Percentiles rank a stretch among this genome's conserved stretches.
Conservation (phyloP, 1,140 invertebrate species). For the Drosophila mayri region DNA sequence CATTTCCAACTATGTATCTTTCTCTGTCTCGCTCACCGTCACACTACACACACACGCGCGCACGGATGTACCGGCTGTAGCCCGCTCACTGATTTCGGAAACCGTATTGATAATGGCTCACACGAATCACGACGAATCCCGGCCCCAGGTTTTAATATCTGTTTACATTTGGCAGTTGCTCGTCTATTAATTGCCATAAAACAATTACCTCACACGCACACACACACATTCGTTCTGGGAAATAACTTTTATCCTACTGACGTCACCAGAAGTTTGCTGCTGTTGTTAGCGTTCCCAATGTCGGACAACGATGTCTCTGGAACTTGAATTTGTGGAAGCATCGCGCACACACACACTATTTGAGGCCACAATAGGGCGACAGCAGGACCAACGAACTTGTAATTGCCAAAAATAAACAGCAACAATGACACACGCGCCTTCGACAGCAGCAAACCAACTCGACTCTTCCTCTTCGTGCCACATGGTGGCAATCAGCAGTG, state of each 20-base stretch:
- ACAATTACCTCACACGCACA: neutral
- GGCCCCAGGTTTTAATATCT: slow-evolving; percentile 15
- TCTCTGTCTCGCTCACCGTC: neutral
- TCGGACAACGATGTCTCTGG: slow-evolving; percentile 33
- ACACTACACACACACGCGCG: neutral
- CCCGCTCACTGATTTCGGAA: slow-evolving; percentile 16
- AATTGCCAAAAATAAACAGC: slow-evolving; percentile 65
- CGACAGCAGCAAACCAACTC: neutral
- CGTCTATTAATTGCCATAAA: slow-evolving; percentile 5
- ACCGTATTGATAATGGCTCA: slow-evolving; percentile 18
- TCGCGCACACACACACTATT: slow-evolving; percentile 1
- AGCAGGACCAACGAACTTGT: slow-evolving; percentile 56
- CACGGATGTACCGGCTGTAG: slow-evolving; percentile 19
- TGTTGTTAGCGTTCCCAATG: slow-evolving; percentile 16
- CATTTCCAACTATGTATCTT: neutral
- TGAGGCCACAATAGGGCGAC: slow-evolving; percentile 15
- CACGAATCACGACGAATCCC: slow-evolving; percentile 5
- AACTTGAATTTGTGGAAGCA: slow-evolving; percentile 12
- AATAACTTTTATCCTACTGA: slow-evolving; percentile 23
- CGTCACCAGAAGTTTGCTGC: slow-evolving; percentile 31
- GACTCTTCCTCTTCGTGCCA: neutral
- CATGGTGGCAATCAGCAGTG: neutral
- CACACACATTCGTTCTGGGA: neutral
- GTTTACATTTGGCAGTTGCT: slow-evolving; percentile 10
- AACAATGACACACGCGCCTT: slow-evolving; percentile 35